These are phyloP conservation scores for Amia ocellicauda DNA, from an alignment of 2,113 vertebrate genomes.

Conservation along the genomic window DNA sequence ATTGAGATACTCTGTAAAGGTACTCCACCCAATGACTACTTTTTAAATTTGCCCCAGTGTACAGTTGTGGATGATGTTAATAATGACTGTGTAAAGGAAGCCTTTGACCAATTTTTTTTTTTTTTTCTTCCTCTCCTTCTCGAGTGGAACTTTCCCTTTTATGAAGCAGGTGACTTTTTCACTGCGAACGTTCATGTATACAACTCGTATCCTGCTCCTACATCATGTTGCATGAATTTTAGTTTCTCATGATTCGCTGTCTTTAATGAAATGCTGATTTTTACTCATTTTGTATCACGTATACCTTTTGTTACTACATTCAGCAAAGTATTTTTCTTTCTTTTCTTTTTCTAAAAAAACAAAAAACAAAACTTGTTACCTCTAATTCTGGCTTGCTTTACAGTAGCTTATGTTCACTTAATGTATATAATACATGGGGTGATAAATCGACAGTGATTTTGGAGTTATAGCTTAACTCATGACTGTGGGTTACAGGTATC, in stretches of 20 bases:
- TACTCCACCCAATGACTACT: conserved; percentile 5
- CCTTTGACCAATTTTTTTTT: conserved; percentile 49
- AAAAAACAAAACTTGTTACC: conserved; percentile 45
- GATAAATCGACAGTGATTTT: conserved; percentile 52
- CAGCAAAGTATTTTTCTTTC: conserved; percentile 15
- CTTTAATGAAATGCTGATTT: background rate
- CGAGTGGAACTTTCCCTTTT: conserved; percentile 45
- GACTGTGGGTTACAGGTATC: conserved; percentile 64
- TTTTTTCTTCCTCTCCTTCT: conserved; percentile 40
- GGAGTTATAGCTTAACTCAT: conserved; percentile 52
- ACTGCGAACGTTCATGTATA: conserved; percentile 38
- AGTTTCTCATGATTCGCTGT: background rate
- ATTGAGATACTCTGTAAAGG: background rate
- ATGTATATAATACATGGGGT: conserved; percentile 61
- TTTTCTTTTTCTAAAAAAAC: background rate
- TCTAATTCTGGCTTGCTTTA: conserved; percentile 64
- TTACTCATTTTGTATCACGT: conserved; percentile 6
- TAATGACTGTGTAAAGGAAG: conserved; percentile 42
- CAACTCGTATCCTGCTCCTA: conserved; percentile 16
- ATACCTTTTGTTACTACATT: conserved; percentile 7
- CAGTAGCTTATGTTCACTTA: conserved; percentile 50
- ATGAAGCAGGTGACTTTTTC: conserved; percentile 42
- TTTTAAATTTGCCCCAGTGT: conserved; percentile 10
- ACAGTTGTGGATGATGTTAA: conserved; percentile 18
- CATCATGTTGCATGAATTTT: conserved; percentile 24